Percentiles rank a stretch among this genome's conserved stretches.
Conservation (phyloP, 2,797 vertebrate genomes). For the Bradypodion pumilum region DNA sequence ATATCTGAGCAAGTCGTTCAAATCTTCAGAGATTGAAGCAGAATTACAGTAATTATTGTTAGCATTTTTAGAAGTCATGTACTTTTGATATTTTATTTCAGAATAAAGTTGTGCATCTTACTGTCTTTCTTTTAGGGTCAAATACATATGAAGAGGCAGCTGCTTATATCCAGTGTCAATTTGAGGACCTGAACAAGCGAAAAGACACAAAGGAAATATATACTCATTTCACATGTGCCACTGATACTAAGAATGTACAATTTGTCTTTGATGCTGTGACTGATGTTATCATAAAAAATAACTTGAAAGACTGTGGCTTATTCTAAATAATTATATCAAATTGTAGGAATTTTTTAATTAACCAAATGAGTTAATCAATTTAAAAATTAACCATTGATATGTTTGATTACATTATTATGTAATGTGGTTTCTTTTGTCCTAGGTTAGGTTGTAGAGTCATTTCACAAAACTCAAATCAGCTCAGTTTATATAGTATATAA, state of each 20-base stretch:
- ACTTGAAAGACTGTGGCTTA: constrained; percentile 98
- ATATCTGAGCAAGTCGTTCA: background rate
- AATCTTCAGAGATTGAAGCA: background rate
- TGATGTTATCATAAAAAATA: constrained; percentile 99
- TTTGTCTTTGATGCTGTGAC: constrained; percentile 99
- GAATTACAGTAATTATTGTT: background rate
- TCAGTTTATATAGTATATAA: constrained; percentile 65
- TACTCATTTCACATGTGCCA: constrained; percentile 99
- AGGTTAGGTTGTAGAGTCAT: constrained; percentile 69
- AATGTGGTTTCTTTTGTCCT: constrained; percentile 66
- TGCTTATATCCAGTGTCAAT: constrained; percentile 97
- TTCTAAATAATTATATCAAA: constrained; percentile 81
- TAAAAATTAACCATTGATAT: constrained; percentile 50
- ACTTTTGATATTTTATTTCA: background rate
- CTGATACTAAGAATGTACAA: constrained; percentile 99
- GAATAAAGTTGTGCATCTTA: background rate
- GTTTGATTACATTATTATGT: constrained; percentile 59
- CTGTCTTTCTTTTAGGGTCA: constrained; percentile 80
- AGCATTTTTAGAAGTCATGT: background rate
- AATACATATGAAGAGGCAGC: constrained; percentile 98
- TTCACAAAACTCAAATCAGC: constrained; percentile 68
- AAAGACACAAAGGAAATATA: constrained; percentile 99
- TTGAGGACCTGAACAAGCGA: constrained; percentile 98
- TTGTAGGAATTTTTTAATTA: constrained; percentile 63
- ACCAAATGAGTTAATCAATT: constrained; percentile 56